Conservation (phyloP, 1,140 invertebrate genomes). For the Notospermus geniculatus region DNA sequence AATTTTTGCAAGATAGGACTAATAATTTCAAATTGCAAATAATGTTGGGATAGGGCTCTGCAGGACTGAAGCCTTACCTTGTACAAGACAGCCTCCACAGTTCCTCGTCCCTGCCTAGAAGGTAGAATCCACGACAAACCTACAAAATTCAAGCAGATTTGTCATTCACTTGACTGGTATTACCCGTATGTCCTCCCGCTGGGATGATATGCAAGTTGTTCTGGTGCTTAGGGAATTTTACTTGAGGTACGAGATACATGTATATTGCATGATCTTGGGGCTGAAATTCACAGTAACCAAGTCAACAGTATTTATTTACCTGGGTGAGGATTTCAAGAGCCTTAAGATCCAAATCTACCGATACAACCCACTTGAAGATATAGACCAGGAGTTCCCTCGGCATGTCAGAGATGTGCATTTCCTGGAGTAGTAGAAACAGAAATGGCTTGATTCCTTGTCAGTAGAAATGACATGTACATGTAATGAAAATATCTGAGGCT, state of each 20-base stretch:
- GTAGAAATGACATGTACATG: too few relatives aligned
- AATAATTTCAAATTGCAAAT: too few relatives aligned
- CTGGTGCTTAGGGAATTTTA: too few relatives aligned
- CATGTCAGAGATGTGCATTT: conserved; percentile 75
- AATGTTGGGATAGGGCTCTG: not conserved
- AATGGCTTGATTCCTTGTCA: too few relatives aligned
- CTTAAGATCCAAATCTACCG: conserved; percentile 77
- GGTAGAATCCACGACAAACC: conserved; percentile 84
- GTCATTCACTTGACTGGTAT: too few relatives aligned
- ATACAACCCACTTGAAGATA: conserved; percentile 84
- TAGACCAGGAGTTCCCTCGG: conserved; percentile 82
- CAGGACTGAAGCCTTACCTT: conserved; percentile 56
- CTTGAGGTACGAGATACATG: too few relatives aligned
- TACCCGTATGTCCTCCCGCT: too few relatives aligned
- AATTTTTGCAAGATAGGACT: too few relatives aligned
- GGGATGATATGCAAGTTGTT: too few relatives aligned
- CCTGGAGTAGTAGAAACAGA: conserved; percentile 53
- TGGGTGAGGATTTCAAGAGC: conserved; percentile 73
- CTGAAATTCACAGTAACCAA: conserved; percentile 3
- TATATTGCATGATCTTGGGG: too few relatives aligned
- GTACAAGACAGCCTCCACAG: conserved; percentile 84
- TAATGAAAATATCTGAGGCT: too few relatives aligned
- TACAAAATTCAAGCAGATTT: conserved; percentile 29
- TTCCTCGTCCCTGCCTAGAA: conserved; percentile 79
- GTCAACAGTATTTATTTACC: conserved; percentile 30